Conservation (phyloP, 2,797 vertebrate species). For the Rhodeus uyekii region DNA sequence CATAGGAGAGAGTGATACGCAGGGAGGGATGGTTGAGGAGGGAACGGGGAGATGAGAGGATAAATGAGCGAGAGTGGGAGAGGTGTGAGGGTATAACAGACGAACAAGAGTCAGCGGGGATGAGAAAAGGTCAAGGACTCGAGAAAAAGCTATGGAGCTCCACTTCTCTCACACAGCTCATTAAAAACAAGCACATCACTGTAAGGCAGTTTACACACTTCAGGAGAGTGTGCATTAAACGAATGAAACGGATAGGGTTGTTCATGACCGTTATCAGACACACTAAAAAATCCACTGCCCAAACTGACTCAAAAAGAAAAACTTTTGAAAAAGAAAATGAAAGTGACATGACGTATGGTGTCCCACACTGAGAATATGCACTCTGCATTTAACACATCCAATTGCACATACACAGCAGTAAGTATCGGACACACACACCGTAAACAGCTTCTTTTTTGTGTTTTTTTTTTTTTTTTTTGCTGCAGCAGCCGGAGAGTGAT, state of each 20-base stretch:
- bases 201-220: constrained; percentile 14
- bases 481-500: too few species aligned
- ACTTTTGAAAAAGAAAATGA: too few species aligned
- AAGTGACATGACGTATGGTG: too few species aligned
- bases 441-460: too few species aligned
- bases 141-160: constrained; percentile 46
- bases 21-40: constrained; percentile 51
- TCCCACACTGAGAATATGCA: too few species aligned
- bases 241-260: constrained; percentile 13
- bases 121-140: constrained; percentile 59
- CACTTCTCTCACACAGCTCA: constrained; percentile 44
- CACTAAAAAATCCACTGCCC: neutral
- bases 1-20: constrained; percentile 65
- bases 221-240: constrained; percentile 32
- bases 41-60: constrained; percentile 50
- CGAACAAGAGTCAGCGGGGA: constrained; percentile 41
- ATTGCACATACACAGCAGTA: too few species aligned
- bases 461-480: too few species aligned
- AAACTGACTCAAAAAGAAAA: too few species aligned
- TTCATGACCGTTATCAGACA: constrained; percentile 13
- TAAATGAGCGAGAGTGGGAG: constrained; percentile 49
- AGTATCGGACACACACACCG: too few species aligned
- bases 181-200: constrained; percentile 52
- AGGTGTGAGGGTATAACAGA: constrained; percentile 49
- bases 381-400: too few species aligned